Percentiles rank a stretch among this genome's conserved stretches.
phyloP scores from a whole-genome alignment of 1,140 invertebrate genomes.

The Meloidogyne hapla region DNA sequence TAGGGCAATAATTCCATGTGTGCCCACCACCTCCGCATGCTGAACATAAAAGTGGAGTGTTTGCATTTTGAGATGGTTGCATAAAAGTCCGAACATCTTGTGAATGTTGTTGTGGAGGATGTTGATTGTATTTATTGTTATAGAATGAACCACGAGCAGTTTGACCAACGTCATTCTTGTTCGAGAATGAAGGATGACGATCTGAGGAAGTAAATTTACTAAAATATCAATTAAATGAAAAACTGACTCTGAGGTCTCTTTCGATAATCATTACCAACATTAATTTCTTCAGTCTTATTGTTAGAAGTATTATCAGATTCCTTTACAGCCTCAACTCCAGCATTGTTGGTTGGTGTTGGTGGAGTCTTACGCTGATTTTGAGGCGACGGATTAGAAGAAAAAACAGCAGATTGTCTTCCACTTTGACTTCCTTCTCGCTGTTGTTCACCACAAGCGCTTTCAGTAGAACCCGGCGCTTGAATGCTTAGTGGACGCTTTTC shows the following conservation, averaged over 20 bases:
- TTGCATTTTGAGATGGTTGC: neutral
- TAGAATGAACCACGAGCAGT: neutral
- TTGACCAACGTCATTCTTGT: neutral
- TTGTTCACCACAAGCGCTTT: neutral
- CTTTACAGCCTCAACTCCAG: neutral
- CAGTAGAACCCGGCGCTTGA: neutral
- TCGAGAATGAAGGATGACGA: neutral
- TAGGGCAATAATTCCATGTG: neutral
- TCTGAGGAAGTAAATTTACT: too few relatives aligned
- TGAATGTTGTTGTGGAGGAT: neutral
- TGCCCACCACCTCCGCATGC: neutral
- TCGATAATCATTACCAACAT: neutral
- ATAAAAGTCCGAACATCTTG: neutral
- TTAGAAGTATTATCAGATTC: neutral
- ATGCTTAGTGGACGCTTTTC: neutral
- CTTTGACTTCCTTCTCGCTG: neutral
- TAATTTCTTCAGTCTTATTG: neutral
- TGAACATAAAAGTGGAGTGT: neutral
- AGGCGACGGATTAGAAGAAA: neutral
- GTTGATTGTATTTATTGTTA: neutral
- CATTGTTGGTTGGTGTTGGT: neutral
- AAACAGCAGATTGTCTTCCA: slow-evolving; percentile 2
- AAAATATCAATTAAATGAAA: neutral
- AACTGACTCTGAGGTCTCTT: neutral
- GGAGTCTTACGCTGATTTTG: neutral